Evolutionary conservation across 1,140 invertebrate species (phyloP).

Genomic region (Drosophila simulans): DNA sequence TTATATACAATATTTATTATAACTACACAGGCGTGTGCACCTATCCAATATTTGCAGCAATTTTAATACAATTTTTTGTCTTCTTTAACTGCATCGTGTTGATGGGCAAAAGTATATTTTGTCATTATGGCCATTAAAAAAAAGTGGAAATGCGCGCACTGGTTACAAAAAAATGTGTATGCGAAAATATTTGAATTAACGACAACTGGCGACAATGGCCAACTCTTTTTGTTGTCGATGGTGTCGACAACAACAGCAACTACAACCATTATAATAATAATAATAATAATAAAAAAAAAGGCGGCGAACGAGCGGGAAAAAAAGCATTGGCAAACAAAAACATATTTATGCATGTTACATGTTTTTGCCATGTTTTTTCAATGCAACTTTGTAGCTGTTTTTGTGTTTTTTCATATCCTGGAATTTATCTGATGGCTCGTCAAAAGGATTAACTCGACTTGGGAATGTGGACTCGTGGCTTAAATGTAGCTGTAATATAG

Average conservation of each 20-base stretch:
- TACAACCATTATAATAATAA: slow-evolving; percentile 56
- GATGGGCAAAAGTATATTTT: slow-evolving; percentile 76
- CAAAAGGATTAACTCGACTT: not conserved
- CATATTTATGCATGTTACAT: slow-evolving; percentile 60
- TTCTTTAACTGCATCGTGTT: slow-evolving; percentile 53
- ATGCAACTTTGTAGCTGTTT: slow-evolving; percentile 27
- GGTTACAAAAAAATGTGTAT: slow-evolving; percentile 19
- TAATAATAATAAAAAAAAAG: slow-evolving; percentile 48
- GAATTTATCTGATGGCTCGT: not conserved
- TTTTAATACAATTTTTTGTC: slow-evolving; percentile 15
- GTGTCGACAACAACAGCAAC: slow-evolving; percentile 56
- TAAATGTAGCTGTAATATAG: no score
- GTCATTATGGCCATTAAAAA: slow-evolving; percentile 67
- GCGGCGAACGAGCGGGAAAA: slow-evolving; percentile 13
- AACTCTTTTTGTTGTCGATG: slow-evolving; percentile 59
- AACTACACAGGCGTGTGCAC: slow-evolving; percentile 15
- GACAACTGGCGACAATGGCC: slow-evolving; percentile 70
- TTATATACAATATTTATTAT: slow-evolving; percentile 54
- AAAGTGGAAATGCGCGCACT: not conserved
- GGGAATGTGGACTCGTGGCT: not conserved
- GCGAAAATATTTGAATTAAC: slow-evolving; percentile 72
- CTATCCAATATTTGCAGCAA: slow-evolving; percentile 38
- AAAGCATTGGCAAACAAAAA: slow-evolving; percentile 41
- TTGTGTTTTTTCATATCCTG: slow-evolving; percentile 21
- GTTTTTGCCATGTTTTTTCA: slow-evolving; percentile 42